Evolutionary conservation across 2,797 vertebrate species (phyloP).

Genomic region (Acrossocheilus fasciatus): DNA sequence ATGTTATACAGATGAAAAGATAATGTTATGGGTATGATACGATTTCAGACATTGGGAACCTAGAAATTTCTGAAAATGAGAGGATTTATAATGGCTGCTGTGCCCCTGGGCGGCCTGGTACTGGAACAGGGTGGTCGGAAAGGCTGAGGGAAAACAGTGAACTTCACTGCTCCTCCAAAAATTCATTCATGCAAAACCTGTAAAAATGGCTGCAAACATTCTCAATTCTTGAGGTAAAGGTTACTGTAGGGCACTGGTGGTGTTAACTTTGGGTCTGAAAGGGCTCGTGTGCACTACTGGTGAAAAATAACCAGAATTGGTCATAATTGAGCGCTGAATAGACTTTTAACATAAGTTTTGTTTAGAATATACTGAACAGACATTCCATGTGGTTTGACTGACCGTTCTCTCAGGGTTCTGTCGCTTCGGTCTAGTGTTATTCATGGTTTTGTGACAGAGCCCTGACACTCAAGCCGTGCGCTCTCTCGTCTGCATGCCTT

Average conservation of each 20-base stretch:
- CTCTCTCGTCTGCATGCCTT: too few relatives aligned
- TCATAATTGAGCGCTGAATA: constrained; percentile 21
- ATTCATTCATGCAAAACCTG: constrained; percentile 58
- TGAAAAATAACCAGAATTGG: constrained; percentile 28
- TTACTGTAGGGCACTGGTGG: constrained; percentile 23
- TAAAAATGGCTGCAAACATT: constrained; percentile 45
- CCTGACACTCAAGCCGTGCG: too few relatives aligned
- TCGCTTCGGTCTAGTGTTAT: too few relatives aligned
- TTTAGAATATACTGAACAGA: constrained; percentile 36
- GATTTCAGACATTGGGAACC: constrained; percentile 25
- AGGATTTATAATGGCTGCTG: constrained; percentile 45
- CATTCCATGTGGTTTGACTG: constrained; percentile 55
- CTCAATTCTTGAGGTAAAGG: constrained; percentile 46
- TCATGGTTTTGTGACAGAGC: too few relatives aligned
- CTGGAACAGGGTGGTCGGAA: constrained; percentile 57
- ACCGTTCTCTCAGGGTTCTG: background rate
- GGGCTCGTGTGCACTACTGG: background rate
- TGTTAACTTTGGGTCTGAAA: constrained; percentile 34
- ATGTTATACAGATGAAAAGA: constrained; percentile 45
- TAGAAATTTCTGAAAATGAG: background rate
- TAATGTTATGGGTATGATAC: constrained; percentile 29
- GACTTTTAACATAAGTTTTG: constrained; percentile 41
- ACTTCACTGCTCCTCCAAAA: constrained; percentile 46
- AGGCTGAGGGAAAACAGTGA: constrained; percentile 55
- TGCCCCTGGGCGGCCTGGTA: constrained; percentile 50